These are phyloP conservation scores for Phasia obesa DNA, from an alignment of 2,888 invertebrate species.

Conservation along the genomic window DNA sequence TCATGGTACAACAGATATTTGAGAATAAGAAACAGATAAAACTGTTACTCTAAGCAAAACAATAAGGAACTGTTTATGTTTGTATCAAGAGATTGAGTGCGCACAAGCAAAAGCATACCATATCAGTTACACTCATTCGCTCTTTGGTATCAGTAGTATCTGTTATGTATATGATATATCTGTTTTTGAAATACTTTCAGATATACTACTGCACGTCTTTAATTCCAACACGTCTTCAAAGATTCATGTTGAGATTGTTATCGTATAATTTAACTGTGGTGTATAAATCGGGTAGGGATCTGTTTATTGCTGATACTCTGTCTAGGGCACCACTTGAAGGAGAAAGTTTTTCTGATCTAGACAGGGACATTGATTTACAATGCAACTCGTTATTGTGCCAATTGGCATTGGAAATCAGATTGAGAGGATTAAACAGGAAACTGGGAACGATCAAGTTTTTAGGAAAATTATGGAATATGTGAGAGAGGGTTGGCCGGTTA, in stretches of 20 bases:
- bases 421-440: neutral
- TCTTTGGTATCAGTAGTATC: too few relatives aligned
- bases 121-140: too few relatives aligned
- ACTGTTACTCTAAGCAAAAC: too few relatives aligned
- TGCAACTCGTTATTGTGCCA: constrained; percentile 4
- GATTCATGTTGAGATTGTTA: constrained; percentile 8
- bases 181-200: too few relatives aligned
- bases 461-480: neutral
- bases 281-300: constrained; percentile 42
- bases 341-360: neutral
- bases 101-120: too few relatives aligned
- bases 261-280: constrained; percentile 18
- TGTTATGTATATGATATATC: too few relatives aligned
- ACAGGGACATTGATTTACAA: constrained; percentile 22
- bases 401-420: neutral
- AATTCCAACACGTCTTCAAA: constrained; percentile 15
- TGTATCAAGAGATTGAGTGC: too few relatives aligned
- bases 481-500: constrained; percentile 2
- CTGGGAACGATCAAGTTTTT: neutral
- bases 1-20: too few relatives aligned
- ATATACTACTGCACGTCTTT: too few relatives aligned
- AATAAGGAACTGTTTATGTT: too few relatives aligned
- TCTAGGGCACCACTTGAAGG: constrained; percentile 32
- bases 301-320: constrained; percentile 39
- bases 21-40: too few relatives aligned